Conservation (phyloP, 2,888 invertebrate species). For the Habroteleia sp. region DNA sequence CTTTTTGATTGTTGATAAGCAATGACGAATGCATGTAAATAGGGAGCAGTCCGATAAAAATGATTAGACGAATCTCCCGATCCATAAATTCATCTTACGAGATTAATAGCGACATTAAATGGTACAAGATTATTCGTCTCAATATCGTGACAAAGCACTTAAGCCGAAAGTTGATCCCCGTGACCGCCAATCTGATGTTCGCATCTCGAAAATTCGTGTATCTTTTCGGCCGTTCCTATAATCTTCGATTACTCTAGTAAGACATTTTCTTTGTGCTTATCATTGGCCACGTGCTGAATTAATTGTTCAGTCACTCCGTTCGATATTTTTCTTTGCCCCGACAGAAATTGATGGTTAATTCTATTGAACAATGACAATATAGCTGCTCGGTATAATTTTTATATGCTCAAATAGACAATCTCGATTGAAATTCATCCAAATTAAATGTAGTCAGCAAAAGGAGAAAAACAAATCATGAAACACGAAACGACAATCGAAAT, state of each 20-base stretch:
- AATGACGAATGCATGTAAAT: slow-evolving; percentile 7
- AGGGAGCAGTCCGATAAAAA: slow-evolving; percentile 19
- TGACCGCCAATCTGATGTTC: slow-evolving; percentile 8
- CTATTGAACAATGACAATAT: slow-evolving; percentile 56
- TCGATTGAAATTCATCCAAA: slow-evolving; percentile 52
- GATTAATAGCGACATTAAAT: slow-evolving; percentile 40
- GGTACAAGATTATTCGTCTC: slow-evolving; percentile 33
- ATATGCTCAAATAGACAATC: slow-evolving; percentile 43
- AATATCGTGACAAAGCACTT: slow-evolving; percentile 35
- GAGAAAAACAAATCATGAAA: slow-evolving; percentile 26
- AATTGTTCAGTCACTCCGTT: slow-evolving; percentile 38
- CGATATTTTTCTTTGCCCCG: slow-evolving; percentile 43
- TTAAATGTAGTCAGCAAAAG: slow-evolving; percentile 37
- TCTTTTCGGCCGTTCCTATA: slow-evolving; percentile 26
- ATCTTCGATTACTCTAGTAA: slow-evolving; percentile 11
- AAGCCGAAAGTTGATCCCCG: slow-evolving; percentile 27
- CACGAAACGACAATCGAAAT: slow-evolving; percentile 12
- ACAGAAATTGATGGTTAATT: slow-evolving; percentile 46
- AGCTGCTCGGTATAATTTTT: slow-evolving; percentile 42
- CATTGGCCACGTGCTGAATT: slow-evolving; percentile 42
- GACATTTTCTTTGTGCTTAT: slow-evolving; percentile 39
- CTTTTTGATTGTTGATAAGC: slow-evolving; percentile 19
- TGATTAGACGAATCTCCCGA: slow-evolving; percentile 3
- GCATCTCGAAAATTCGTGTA: slow-evolving; percentile 36
- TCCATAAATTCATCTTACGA: slow-evolving; percentile 26